These are phyloP conservation scores for Cacatua alba DNA, from an alignment of 2,113 vertebrate species.

Conservation along the genomic window DNA sequence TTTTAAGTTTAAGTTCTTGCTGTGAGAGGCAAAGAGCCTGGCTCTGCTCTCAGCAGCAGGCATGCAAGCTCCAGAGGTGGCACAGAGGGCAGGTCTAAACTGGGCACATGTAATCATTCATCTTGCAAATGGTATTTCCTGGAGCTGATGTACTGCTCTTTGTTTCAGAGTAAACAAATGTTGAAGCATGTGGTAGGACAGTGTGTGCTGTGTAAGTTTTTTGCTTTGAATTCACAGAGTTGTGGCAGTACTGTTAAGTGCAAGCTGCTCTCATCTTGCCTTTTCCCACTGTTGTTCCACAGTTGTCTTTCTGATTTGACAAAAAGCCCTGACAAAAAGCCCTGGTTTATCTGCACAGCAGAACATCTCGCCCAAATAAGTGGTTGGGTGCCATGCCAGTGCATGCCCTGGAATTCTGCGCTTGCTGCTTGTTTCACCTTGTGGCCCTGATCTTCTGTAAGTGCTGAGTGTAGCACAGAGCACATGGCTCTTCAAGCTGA, in stretches of 20 bases:
- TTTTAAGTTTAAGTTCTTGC: not conserved
- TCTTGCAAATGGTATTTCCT: not conserved
- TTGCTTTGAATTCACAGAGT: not conserved
- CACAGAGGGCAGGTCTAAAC: not conserved
- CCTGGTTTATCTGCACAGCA: not conserved
- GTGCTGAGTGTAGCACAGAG: accelerated
- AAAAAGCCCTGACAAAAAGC: not conserved
- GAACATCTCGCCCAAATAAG: not conserved
- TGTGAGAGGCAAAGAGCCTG: not conserved
- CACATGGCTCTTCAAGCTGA: accelerated
- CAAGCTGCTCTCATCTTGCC: not conserved
- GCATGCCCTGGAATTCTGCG: not conserved
- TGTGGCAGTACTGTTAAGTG: not conserved
- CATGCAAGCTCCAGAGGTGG: not conserved
- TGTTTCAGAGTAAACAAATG: not conserved
- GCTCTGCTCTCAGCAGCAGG: not conserved
- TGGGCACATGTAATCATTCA: not conserved
- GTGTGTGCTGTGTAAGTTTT: not conserved
- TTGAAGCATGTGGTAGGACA: no score
- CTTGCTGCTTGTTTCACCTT: not conserved
- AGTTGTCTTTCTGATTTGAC: not conserved
- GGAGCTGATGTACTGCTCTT: not conserved
- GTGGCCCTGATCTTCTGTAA: not conserved
- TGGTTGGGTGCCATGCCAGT: accelerated
- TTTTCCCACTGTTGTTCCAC: not conserved